Evolutionary conservation across 2,797 vertebrate genomes (phyloP).

Genomic region (Danio kyathit): DNA sequence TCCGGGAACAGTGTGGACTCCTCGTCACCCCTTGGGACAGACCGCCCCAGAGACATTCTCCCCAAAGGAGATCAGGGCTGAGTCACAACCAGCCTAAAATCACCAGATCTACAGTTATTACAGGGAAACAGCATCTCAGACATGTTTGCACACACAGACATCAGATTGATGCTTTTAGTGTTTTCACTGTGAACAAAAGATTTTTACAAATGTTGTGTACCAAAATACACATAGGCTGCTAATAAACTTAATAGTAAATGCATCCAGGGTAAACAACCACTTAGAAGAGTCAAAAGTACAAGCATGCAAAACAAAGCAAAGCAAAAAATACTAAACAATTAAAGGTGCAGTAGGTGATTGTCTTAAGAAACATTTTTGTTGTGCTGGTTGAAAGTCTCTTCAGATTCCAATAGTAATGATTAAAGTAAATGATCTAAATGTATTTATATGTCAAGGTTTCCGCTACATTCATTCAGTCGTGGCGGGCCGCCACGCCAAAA

Average conservation of each 20-base stretch:
- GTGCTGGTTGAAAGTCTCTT: too few relatives aligned
- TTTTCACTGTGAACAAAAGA: not conserved
- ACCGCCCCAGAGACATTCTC: slow-evolving; percentile 53
- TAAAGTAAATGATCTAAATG: too few relatives aligned
- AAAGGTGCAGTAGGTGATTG: too few relatives aligned
- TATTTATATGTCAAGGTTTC: too few relatives aligned
- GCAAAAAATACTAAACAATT: too few relatives aligned
- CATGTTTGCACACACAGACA: not conserved
- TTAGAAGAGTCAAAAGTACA: not conserved
- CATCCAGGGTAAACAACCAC: not conserved
- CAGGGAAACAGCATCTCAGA: not conserved
- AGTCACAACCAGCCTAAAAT: slow-evolving; percentile 5
- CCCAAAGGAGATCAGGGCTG: slow-evolving; percentile 9
- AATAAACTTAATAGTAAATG: not conserved
- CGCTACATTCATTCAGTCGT: too few relatives aligned
- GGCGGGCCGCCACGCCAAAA: too few relatives aligned
- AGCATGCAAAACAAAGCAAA: too few relatives aligned
- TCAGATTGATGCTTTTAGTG: not conserved
- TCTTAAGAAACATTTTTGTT: too few relatives aligned
- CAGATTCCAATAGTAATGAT: too few relatives aligned
- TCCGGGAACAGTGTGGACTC: slow-evolving; percentile 73
- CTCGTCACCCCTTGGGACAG: slow-evolving; percentile 58
- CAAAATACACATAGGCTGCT: not conserved
- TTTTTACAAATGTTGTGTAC: not conserved
- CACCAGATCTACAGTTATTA: slow-evolving; percentile 2